These are phyloP conservation scores for Drosophila tropicalis DNA, from an alignment of 1,140 invertebrate genomes.

Conservation along the genomic window DNA sequence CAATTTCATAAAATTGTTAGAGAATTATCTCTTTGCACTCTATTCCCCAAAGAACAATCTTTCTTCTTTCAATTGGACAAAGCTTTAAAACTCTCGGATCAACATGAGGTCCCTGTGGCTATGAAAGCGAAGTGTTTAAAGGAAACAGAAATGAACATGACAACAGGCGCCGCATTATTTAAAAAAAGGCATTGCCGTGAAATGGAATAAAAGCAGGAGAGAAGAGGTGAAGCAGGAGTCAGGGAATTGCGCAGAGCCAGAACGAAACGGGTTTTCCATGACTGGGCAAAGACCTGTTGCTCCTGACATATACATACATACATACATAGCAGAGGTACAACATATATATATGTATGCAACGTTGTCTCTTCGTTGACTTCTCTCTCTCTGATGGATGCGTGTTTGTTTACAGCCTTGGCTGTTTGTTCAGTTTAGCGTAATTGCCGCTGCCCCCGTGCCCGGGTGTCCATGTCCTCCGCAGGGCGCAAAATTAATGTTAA, in stretches of 20 bases:
- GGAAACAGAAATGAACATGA: slow-evolving; percentile 81
- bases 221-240: neutral
- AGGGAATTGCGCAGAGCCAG: neutral
- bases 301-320: neutral
- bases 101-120: neutral
- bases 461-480: slow-evolving; percentile 19
- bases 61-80: neutral
- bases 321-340: neutral
- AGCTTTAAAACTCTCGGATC: neutral
- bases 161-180: slow-evolving; percentile 68
- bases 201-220: neutral
- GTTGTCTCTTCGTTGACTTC: slow-evolving; percentile 8
- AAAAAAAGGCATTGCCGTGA: neutral
- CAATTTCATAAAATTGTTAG: neutral
- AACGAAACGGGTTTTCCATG: slow-evolving; percentile 24
- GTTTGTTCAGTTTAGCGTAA: slow-evolving; percentile 81
- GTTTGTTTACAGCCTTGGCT: slow-evolving; percentile 80
- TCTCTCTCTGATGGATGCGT: slow-evolving; percentile 71
- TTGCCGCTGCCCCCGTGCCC: slow-evolving; percentile 55
- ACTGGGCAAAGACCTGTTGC: slow-evolving; percentile 49
- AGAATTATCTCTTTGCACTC: neutral
- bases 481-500: slow-evolving; percentile 72
- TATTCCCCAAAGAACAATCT: neutral
- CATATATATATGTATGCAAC: neutral
- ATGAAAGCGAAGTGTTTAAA: slow-evolving; percentile 58